These are phyloP conservation scores for Tichodroma muraria DNA, from an alignment of 2,113 vertebrate genomes.

Conservation along the genomic window DNA sequence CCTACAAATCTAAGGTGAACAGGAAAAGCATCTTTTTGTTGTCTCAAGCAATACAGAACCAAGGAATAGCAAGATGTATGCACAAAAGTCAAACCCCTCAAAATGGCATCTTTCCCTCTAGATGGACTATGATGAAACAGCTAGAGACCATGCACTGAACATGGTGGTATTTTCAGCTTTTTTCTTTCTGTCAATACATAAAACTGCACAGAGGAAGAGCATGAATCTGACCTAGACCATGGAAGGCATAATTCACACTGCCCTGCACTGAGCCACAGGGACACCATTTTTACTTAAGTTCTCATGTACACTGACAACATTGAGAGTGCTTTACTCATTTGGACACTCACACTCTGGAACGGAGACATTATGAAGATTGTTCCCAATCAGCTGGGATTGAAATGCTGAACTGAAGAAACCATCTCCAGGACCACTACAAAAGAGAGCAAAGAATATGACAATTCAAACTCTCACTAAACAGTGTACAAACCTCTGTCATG, in stretches of 20 bases:
- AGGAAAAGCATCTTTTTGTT: background rate
- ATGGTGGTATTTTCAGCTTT: background rate
- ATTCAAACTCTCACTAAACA: background rate
- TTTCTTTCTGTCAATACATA: background rate
- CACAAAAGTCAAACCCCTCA: background rate
- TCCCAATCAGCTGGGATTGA: slow-evolving; percentile 91
- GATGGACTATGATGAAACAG: background rate
- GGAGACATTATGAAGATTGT: slow-evolving; percentile 92
- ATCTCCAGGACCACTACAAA: slow-evolving; percentile 87
- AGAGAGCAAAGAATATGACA: background rate
- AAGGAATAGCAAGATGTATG: background rate
- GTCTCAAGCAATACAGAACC: background rate
- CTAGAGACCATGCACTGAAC: background rate
- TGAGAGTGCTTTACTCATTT: background rate
- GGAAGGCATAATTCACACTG: background rate
- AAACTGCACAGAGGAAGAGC: background rate
- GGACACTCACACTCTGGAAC: slow-evolving; percentile 87
- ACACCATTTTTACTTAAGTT: background rate
- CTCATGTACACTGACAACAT: background rate
- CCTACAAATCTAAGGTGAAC: background rate
- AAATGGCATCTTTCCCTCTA: background rate
- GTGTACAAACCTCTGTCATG: background rate
- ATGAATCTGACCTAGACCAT: background rate
- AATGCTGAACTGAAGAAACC: slow-evolving; percentile 98
- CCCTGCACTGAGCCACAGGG: background rate